Evolutionary conservation across 2,113 vertebrate species (phyloP).

Genomic region (Actenoides hombroni): DNA sequence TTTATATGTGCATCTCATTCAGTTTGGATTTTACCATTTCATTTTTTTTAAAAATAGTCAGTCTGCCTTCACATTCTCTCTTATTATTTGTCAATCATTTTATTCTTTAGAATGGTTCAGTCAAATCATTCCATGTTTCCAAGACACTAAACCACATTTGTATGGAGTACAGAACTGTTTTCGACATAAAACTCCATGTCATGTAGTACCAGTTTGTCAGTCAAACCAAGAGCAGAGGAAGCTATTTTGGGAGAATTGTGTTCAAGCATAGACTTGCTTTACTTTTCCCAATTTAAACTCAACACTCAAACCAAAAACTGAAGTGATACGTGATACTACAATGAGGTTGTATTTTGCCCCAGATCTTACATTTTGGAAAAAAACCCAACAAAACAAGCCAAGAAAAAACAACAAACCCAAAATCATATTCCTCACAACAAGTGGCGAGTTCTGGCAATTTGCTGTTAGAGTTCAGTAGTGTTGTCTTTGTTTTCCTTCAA

Average conservation of each 20-base stretch:
- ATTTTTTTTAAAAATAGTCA: neutral
- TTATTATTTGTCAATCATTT: neutral
- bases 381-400: no score
- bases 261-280: neutral
- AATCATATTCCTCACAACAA: neutral
- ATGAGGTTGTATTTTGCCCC: neutral
- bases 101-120: neutral
- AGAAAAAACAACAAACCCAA: no score
- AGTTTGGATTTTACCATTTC: neutral
- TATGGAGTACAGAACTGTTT: neutral
- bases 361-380: neutral
- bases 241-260: fast-evolving
- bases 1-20: neutral
- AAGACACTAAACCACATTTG: neutral
- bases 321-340: neutral
- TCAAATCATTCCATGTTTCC: neutral
- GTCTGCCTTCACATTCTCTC: neutral
- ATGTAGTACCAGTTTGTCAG: neutral
- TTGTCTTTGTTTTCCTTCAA: neutral
- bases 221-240: neutral
- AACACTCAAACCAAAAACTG: neutral
- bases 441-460: neutral
- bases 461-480: neutral
- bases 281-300: neutral
- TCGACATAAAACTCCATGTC: neutral